phyloP scores from a whole-genome alignment of 2,797 vertebrate species.

The Spea hammondii region DNA sequence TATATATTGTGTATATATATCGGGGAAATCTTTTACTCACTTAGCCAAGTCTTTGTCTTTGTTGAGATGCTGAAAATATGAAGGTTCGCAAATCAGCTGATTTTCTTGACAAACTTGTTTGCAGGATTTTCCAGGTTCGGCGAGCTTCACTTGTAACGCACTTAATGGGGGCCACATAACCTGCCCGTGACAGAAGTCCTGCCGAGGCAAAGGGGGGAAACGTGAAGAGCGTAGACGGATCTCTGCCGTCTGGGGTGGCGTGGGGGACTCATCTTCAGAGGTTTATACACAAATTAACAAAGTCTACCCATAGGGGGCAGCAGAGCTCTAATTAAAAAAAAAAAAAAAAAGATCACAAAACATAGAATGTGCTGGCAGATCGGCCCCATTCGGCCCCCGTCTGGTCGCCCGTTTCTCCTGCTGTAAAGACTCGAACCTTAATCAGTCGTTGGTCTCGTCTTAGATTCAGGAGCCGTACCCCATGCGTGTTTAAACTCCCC shows the following conservation, averaged over 20 bases:
- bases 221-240: not conserved
- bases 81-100: conserved; percentile 95
- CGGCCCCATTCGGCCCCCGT: too few relatives aligned
- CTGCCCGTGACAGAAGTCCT: conserved; percentile 98
- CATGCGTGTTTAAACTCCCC: too few relatives aligned
- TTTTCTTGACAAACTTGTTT: conserved; percentile 96
- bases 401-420: too few relatives aligned
- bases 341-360: too few relatives aligned
- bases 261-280: too few relatives aligned
- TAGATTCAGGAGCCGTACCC: too few relatives aligned
- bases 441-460: too few relatives aligned
- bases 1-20: not conserved
- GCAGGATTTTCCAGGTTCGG: conserved; percentile 85
- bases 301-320: not conserved
- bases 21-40: conserved; percentile 62
- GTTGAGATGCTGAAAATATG: conserved; percentile 98
- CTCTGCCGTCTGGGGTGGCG: too few relatives aligned
- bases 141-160: conserved; percentile 86
- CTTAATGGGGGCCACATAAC: conserved; percentile 97
- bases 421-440: too few relatives aligned
- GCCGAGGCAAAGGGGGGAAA: conserved; percentile 49
- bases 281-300: too few relatives aligned
- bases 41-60: conserved; percentile 91
- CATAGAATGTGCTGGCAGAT: too few relatives aligned
- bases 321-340: not conserved